phyloP scores from a whole-genome alignment of 2,113 vertebrate species.

The Eublepharis macularius region DNA sequence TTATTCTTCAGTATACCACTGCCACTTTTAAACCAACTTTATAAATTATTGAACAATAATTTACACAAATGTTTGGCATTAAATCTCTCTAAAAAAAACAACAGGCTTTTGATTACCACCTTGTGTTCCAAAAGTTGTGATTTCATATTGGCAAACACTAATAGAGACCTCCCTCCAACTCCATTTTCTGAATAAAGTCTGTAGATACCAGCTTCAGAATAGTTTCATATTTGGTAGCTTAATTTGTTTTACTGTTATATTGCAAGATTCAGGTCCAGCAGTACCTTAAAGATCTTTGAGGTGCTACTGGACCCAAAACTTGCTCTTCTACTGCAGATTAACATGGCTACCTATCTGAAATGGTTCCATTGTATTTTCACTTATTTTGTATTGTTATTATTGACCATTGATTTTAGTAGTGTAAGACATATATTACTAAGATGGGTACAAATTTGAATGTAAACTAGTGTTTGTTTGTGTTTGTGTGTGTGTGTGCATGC shows the following conservation, averaged over 20 bases:
- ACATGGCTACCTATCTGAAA: too few species aligned
- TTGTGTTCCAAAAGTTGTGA: background rate
- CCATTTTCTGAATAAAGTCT: background rate
- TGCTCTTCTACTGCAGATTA: too few species aligned
- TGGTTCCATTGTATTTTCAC: background rate
- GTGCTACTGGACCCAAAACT: too few species aligned
- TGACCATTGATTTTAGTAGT: background rate
- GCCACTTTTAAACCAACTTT: background rate
- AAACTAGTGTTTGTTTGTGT: too few species aligned
- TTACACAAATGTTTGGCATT: slow-evolving; percentile 3
- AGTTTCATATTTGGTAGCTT: background rate
- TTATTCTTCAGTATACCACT: background rate
- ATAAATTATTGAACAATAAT: slow-evolving; percentile 1
- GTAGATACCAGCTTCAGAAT: background rate
- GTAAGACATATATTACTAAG: background rate
- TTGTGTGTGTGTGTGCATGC: background rate
- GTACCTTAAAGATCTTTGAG: too few species aligned
- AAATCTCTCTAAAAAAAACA: background rate
- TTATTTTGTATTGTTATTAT: background rate
- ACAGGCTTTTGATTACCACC: background rate
- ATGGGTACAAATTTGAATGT: background rate
- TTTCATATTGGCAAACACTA: background rate
- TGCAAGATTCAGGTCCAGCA: too few species aligned
- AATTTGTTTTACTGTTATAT: background rate
- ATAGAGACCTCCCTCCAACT: background rate